Percentiles rank a stretch among this genome's conserved stretches.
Evolutionary conservation across 2,888 invertebrate species (phyloP).

Genomic region (Galeopsomyia nigrocyanea): DNA sequence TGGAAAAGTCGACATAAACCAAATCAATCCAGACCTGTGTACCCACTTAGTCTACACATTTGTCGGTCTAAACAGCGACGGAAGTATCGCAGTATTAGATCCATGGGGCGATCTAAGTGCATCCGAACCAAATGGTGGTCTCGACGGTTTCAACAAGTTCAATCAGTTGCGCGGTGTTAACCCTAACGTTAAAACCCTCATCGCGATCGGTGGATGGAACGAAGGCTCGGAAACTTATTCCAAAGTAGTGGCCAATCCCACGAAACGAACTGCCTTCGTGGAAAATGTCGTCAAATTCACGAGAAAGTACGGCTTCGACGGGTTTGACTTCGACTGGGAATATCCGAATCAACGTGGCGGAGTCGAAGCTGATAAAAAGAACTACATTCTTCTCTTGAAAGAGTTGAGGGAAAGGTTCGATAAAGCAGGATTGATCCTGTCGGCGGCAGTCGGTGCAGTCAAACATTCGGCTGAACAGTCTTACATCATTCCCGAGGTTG

Average conservation of each 20-base stretch:
- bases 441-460: conserved; percentile 71
- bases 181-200: conserved; percentile 72
- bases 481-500: conserved; percentile 74
- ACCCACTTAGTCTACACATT: conserved; percentile 84
- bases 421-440: conserved; percentile 63
- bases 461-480: conserved; percentile 69
- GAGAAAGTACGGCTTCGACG: conserved; percentile 75
- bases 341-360: conserved; percentile 75
- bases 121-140: conserved; percentile 66
- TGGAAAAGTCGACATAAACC: conserved; percentile 76
- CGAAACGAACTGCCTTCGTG: conserved; percentile 71
- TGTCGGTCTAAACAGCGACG: conserved; percentile 73
- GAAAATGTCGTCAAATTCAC: conserved; percentile 72
- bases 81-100: conserved; percentile 73
- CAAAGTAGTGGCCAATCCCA: conserved; percentile 70
- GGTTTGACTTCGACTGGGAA: conserved; percentile 81
- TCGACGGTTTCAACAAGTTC: conserved; percentile 71
- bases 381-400: conserved; percentile 71
- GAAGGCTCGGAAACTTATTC: conserved; percentile 76
- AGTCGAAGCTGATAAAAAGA: conserved; percentile 66
- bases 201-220: conserved; percentile 78
- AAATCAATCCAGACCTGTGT: conserved; percentile 78
- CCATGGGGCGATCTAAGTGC: conserved; percentile 72
- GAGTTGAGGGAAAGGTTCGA: conserved; percentile 73
- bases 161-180: conserved; percentile 71